A percentile compares a stretch with the other conserved stretches of the same genome.
Conservation (phyloP, 2,888 invertebrate genomes). For the Acheta domesticus region DNA sequence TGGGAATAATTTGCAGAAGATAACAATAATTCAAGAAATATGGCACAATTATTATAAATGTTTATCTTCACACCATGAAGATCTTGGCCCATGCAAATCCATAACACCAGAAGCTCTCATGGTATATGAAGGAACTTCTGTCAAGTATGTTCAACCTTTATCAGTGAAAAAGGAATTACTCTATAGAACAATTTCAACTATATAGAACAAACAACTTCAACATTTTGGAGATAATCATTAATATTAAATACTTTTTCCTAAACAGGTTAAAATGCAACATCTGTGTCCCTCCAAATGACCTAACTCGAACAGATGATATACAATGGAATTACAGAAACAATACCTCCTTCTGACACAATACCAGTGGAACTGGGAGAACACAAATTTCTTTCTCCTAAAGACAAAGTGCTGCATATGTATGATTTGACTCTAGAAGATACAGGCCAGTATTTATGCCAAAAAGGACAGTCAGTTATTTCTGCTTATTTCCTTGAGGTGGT, state of each 20-base stretch:
- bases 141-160: constrained; percentile 45
- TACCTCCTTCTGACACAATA: background rate
- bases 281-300: constrained; percentile 54
- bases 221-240: too few species aligned
- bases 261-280: constrained; percentile 52
- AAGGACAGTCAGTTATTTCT: constrained; percentile 49
- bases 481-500: constrained; percentile 55
- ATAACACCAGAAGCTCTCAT: constrained; percentile 46
- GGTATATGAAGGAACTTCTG: constrained; percentile 51
- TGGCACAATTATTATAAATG: constrained; percentile 59
- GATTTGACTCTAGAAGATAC: constrained; percentile 49
- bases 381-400: constrained; percentile 48
- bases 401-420: constrained; percentile 53
- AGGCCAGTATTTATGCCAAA: constrained; percentile 57
- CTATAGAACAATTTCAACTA: too few species aligned
- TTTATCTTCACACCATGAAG: constrained; percentile 45
- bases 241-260: background rate
- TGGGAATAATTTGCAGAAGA: constrained; percentile 46
- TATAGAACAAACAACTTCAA: too few species aligned
- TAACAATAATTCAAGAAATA: constrained; percentile 46
- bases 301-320: constrained; percentile 45
- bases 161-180: background rate
- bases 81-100: constrained; percentile 45
- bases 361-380: constrained; percentile 45
- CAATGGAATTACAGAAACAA: constrained; percentile 50